phyloP scores from a whole-genome alignment of 2,888 invertebrate genomes.

The Brachypalpus laphriformis region DNA sequence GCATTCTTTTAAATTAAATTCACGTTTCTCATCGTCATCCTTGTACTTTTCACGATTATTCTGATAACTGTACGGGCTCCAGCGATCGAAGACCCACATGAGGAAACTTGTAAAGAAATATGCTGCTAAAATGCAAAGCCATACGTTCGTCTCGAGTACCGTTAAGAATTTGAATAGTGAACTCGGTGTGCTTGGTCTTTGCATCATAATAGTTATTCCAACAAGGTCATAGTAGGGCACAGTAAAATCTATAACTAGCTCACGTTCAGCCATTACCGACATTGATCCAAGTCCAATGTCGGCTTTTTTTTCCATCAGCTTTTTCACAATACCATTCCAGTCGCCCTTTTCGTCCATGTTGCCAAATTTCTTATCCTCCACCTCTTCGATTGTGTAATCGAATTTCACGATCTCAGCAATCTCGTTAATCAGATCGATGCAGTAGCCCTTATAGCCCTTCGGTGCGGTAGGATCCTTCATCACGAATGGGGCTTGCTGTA shows the following conservation, averaged over 20 bases:
- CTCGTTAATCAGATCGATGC: slow-evolving; percentile 95
- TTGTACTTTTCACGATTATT: slow-evolving; percentile 96
- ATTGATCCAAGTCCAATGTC: slow-evolving; percentile 97
- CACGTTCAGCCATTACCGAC: slow-evolving; percentile 98
- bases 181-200: slow-evolving; percentile 93
- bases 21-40: slow-evolving; percentile 96
- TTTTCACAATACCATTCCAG: slow-evolving; percentile 93
- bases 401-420: slow-evolving; percentile 93
- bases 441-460: slow-evolving; percentile 92
- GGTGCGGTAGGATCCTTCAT: slow-evolving; percentile 87
- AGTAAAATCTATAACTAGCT: slow-evolving; percentile 98
- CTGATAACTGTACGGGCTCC: slow-evolving; percentile 98
- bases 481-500: slow-evolving; percentile 93
- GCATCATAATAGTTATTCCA: slow-evolving; percentile 98
- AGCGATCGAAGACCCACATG: slow-evolving; percentile 98
- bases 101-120: slow-evolving; percentile 97
- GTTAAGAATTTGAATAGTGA: slow-evolving; percentile 98
- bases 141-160: slow-evolving; percentile 97
- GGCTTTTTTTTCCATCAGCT: slow-evolving; percentile 92
- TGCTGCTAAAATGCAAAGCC: slow-evolving; percentile 97
- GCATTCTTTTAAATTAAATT: slow-evolving; percentile 97
- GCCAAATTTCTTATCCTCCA: slow-evolving; percentile 93
- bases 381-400: slow-evolving; percentile 93
- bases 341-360: slow-evolving; percentile 93
- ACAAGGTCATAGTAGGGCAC: slow-evolving; percentile 99